Conservation (phyloP, 2,888 invertebrate species). For the Endotricha flammealis region DNA sequence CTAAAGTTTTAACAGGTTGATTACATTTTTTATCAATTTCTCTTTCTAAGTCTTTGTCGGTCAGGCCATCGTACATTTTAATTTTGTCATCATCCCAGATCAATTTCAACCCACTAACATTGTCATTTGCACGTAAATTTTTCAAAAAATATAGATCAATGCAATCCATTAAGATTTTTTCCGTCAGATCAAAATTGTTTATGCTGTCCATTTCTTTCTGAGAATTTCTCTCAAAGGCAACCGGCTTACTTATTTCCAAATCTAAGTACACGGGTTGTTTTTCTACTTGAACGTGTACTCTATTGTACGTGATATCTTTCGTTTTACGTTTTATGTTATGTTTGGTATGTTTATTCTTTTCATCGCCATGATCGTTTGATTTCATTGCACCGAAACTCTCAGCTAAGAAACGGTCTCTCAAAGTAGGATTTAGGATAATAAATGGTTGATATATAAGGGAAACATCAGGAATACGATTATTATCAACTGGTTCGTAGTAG, state of each 20-base stretch:
- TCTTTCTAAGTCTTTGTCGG: constrained; percentile 22
- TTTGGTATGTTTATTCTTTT: not conserved
- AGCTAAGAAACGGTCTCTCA: not conserved
- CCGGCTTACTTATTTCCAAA: constrained; percentile 7
- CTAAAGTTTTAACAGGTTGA: constrained; percentile 20
- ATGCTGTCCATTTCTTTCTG: constrained; percentile 9
- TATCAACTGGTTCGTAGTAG: constrained; percentile 10
- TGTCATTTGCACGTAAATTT: constrained; percentile 23
- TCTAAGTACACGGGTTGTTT: constrained; percentile 14
- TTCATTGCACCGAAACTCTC: not conserved
- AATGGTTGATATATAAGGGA: constrained; percentile 10
- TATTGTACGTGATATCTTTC: constrained; percentile 4
- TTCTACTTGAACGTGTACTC: not conserved
- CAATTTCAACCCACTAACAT: constrained; percentile 16
- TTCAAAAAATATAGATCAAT: constrained; percentile 30
- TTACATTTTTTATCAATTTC: constrained; percentile 29
- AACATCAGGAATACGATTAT: not conserved
- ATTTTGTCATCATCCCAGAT: constrained; percentile 17
- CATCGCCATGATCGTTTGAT: not conserved
- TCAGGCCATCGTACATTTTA: constrained; percentile 20
- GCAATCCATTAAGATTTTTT: constrained; percentile 28
- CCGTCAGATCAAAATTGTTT: constrained; percentile 18
- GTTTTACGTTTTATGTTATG: not conserved
- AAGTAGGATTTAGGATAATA: constrained; percentile 8
- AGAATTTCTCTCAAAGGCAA: not conserved